Evolutionary conservation across 2,113 vertebrate species (phyloP), one percentile per base, ranked within the genome.

Genomic region (Myrmecobius fasciatus): DNA sequence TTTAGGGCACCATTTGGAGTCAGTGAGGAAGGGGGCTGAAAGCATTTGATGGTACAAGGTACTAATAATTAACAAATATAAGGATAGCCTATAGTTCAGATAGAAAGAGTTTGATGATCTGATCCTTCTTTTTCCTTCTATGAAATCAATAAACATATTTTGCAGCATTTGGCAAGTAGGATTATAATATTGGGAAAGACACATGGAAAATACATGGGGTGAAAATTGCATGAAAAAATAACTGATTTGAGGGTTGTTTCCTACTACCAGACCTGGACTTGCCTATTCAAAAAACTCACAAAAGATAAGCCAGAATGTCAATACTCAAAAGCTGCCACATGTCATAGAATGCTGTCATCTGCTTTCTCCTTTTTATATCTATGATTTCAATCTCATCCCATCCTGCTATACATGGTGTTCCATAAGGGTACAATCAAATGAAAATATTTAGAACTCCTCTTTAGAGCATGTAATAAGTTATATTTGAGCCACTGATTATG

Each of bases 91-190:
- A 83, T 83, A 43, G 20, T 53, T n/a, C 28, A 91, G 51, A 8
- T 0, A 28, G 51, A 12, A 3, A 92, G 48, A 94, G 24, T n/a
- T 95, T 95, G 92, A 90, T 92, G 93, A 96, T 67, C 92, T 96
- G 96, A 53, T 94, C 91, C 95, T 89, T 92, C 28, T 94, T 96
- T 67, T 97, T 94, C 96, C 95, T 94, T 97, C 95, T 97, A 95
- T 95, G 96, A 96, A 60, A 95, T 94, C 47, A 96, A 95, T 96
- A 94, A 93, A 95, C 97, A 97, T 95, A 96, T 97, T 97, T 95
- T 93, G 46, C n/a, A 96, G 94, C 94, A 96, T 97, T 97, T 98
- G 96, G 91, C 36, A 25, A 67, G 47, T 46, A 95, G 88, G 47
- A 89, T 43, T 93, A 96, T n/a, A 95, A 67, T 95, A 95, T 94